Evolutionary conservation across 1,140 invertebrate species (phyloP), one percentile per base, ranked within the genome.

Genomic region (Steinernema feltiae): DNA sequence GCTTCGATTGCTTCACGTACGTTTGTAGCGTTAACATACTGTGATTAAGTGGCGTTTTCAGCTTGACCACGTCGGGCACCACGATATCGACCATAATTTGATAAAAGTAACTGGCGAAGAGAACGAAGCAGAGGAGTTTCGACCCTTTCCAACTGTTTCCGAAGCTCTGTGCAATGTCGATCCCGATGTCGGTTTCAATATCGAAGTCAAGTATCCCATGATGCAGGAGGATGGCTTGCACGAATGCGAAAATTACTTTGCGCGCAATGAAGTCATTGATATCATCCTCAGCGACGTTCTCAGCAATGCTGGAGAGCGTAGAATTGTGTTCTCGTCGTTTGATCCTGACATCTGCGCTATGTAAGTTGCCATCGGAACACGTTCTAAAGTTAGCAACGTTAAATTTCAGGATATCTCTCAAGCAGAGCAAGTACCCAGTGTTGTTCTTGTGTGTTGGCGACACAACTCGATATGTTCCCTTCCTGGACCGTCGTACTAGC

Each of bases 271-370:
- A 0, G 82, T 81, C 73, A 71, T 82, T 1, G 85, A 86, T 71
- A 79, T 83, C 24, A 87, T 86, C 72, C 74, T 86, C 1, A 75
- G 78, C 2, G 81, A 83, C 29, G 77, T 86, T n/a, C 32, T 86
- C 15, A 81, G 82, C 24, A 48, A 81, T 70, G 85, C 86, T 18
- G 79, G 76, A 17, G 72, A 75, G 1, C 77, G 85, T 32, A 76
- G 84, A 7, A 82, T 86, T n/a, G 81, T 86, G 32, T 86, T 86
- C 74, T 86, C 83, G 1, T 84, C 78, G 27, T 86, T 86, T 70
- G 82, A 86, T 81, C 84, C 85, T 1, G 85, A 86, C 76, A 83
- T 86, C 70, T 86, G 85, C 70, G 76, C 78, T 32, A 86, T 86
- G 85, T 86, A 77, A 70, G 83, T 71, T 53, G 32, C 46, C 7